Evolutionary conservation across 2,113 vertebrate genomes (phyloP), one percentile per base, ranked within the genome.

Genomic region (Xyrauchen texanus): DNA sequence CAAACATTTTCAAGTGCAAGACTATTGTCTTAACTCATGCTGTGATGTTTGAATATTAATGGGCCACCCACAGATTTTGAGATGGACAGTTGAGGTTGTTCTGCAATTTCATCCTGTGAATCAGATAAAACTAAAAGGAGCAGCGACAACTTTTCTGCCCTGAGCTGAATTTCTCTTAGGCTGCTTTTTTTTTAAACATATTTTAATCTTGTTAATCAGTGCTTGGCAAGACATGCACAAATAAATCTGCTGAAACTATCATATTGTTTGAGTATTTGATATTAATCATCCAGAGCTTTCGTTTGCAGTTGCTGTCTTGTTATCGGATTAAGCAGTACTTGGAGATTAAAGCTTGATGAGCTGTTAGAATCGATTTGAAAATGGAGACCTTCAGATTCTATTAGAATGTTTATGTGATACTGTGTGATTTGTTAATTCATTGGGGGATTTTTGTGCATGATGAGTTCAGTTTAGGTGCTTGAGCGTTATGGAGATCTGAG

Each of bases 291-390:
- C 52, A 45, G 52, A 15, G 44, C 34, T 57, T 57, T 71, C 34
- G 4, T 16, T 68, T 52, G 52, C 68, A 13, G 21, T 70, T 70
- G 68, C 57, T 70, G 68, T 70, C 52, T 70, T 70, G 68, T 70
- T 71, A 71, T 71, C 34, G 12, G 68, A 71, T 71, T 71, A 71
- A 57, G 68, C 52, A 0, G 52, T 45, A 34, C 16, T 55, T 16
- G 11, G 53, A 71, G 52, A 71, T 71, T 64, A 68, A 57, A 71
- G 52, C 12, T 6, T 55, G 52, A 45, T 57, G 15, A 71, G 34
- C 7, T 71, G 55, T 57, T 4, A 45, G 46, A 70, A 57, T 70
- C 10, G 0, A 44, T 70, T 70, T 70, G 52, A 44, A 57, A 71
- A 0, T 6, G 34, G 68, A 69, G 52, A 57, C 12, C 34, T 49